Base-by-base conservation (phyloP, 2,888 invertebrate genomes). In the Theodoxus fluviatilis region DNA sequence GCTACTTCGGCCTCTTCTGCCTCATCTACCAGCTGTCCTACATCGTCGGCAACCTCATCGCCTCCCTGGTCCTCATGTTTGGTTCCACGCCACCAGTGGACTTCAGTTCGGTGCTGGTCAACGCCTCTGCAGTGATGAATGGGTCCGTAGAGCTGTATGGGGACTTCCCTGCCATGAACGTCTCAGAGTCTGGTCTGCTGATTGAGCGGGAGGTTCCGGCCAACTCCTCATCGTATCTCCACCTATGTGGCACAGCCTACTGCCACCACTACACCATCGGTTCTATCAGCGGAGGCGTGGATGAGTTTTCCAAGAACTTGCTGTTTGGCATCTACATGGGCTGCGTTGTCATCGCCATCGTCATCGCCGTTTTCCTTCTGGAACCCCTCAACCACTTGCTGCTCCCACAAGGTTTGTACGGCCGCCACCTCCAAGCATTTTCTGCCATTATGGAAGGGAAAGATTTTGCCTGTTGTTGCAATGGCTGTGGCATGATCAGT, bases 1-100 rank as follows among this genome's bases (percentile, higher is more conserved):
- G 77, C 49, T 86, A 81, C 74, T 84, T 84, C 73, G 85, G 86
- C 3, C 78, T 84, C 37, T 83, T 84, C 70, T 84, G 82, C 70
- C 75, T 84, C 52, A 79, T 83, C 52, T 80, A 80, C 63, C 84
- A 84, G 71, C 74, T 79, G 18, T 78, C 83, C 4, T 81, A 83
- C 68, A 80, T 85, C 3, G 67, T 81, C 40, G 83, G 84, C 12
- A 84, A 83, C 71, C 76, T 84, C 7, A 79, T 84, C 25, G 83
- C 84, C 6, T 85, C 85, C 2, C 55, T 82, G 2, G 80, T 84
- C 2, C 77, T 84, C 6, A 74, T 72, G 28, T 69, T 72, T 15
- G 72, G 67, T 15, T 35, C n/a, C 64, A 38, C 31, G 35, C n/a
- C 38, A n/a, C n/a, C n/a, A n/a, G n/a, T n/a, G n/a, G 9, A 43